Conservation (phyloP, 2,113 vertebrate genomes). For the Zosterops lateralis region DNA sequence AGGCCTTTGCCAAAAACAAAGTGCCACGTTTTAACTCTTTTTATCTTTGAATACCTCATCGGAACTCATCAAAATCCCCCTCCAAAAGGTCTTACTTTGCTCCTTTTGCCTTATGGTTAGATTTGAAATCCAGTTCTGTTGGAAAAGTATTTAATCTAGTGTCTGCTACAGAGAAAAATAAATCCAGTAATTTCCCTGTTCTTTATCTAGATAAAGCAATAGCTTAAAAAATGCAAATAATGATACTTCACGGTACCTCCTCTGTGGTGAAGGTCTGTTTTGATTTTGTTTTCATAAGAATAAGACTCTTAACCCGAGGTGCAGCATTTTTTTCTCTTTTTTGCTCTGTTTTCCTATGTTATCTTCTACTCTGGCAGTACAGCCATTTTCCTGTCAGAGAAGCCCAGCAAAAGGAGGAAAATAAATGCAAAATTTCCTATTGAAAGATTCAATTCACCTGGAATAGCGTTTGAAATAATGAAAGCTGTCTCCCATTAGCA, state of each 20-base stretch:
- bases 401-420: background rate
- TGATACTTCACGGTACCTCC: background rate
- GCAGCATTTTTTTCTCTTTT: background rate
- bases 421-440: conserved; percentile 1
- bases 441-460: background rate
- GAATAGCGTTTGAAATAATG: background rate
- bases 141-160: background rate
- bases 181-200: background rate
- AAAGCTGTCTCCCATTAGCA: background rate
- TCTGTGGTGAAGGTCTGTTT: background rate
- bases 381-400: background rate
- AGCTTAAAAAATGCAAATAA: background rate
- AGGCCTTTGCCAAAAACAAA: background rate
- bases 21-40: background rate
- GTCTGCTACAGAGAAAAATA: background rate
- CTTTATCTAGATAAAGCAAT: background rate
- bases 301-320: background rate
- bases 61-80: background rate
- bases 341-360: background rate
- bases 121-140: background rate
- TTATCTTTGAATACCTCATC: background rate
- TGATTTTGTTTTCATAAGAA: background rate
- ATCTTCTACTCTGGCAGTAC: background rate
- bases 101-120: background rate
- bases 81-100: background rate